These are phyloP conservation scores for Clarias platycephalus DNA, from an alignment of 2,797 vertebrate genomes.

Conservation along the genomic window DNA sequence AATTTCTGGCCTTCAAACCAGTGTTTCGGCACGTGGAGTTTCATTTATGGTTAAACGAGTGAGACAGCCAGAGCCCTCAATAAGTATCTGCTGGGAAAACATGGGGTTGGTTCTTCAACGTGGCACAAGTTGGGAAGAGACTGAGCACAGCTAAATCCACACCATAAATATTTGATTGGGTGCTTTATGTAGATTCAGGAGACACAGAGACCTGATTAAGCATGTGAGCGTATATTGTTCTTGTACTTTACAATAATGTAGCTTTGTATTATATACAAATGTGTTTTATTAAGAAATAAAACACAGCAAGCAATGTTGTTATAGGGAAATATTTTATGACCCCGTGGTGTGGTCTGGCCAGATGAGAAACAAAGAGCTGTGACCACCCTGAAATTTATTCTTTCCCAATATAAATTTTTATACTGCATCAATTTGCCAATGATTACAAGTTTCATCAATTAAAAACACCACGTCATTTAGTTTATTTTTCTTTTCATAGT, in stretches of 20 bases:
- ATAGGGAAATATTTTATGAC: not conserved
- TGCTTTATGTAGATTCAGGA: constrained; percentile 12
- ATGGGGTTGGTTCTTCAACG: constrained; percentile 51
- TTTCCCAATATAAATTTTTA: not conserved
- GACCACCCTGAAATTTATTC: not conserved
- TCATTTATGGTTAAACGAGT: constrained; percentile 55
- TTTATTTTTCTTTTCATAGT: not conserved
- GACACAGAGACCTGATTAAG: constrained; percentile 2
- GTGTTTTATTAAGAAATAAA: not conserved
- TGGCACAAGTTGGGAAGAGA: constrained; percentile 44
- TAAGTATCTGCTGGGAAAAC: constrained; percentile 53
- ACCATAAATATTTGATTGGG: constrained; percentile 14
- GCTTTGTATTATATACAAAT: not conserved
- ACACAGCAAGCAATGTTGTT: not conserved
- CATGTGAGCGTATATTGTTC: not conserved
- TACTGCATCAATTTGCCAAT: not conserved
- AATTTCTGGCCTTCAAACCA: constrained; percentile 55
- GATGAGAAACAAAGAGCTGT: not conserved
- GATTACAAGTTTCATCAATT: not conserved
- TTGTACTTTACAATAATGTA: constrained; percentile 2
- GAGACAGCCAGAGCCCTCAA: constrained; percentile 54
- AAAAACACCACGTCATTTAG: not conserved
- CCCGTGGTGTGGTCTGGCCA: not conserved
- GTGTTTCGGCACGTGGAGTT: constrained; percentile 56
- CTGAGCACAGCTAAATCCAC: constrained; percentile 33